Percentiles rank a stretch among this genome's conserved stretches.
Conservation (phyloP, 2,888 invertebrate species). For the Zhengitettix transpicula region DNA sequence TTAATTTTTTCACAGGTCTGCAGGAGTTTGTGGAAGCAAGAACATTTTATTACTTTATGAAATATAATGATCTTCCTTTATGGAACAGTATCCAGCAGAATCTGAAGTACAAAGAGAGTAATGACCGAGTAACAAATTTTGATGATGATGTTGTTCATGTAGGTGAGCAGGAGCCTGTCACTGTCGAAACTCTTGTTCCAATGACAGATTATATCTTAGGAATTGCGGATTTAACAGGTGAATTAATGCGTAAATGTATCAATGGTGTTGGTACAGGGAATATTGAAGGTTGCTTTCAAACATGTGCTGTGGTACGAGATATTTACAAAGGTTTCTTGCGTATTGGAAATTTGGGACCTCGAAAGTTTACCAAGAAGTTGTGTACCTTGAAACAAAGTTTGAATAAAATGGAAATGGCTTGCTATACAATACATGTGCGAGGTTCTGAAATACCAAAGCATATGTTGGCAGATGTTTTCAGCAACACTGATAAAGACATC, state of each 20-base stretch:
- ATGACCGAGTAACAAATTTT: background rate
- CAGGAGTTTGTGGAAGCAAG: conserved; percentile 81
- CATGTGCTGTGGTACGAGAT: conserved; percentile 44
- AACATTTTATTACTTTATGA: conserved; percentile 56
- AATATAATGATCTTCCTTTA: conserved; percentile 37
- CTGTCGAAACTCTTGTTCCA: conserved; percentile 16
- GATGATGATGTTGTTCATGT: background rate
- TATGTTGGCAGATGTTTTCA: conserved; percentile 39
- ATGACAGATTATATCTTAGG: conserved; percentile 53
- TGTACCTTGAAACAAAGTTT: conserved; percentile 56
- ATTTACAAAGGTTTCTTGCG: conserved; percentile 26
- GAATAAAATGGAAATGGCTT: conserved; percentile 66
- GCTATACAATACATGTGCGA: conserved; percentile 61
- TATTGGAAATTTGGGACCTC: conserved; percentile 30
- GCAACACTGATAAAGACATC: conserved; percentile 22
- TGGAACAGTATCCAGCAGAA: conserved; percentile 39
- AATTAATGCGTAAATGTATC: conserved; percentile 78
- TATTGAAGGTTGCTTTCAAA: conserved; percentile 48
- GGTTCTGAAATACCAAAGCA: conserved; percentile 64
- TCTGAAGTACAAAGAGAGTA: conserved; percentile 26
- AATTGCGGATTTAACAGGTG: conserved; percentile 74
- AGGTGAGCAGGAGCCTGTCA: conserved; percentile 1
- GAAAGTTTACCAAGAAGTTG: conserved; percentile 54
- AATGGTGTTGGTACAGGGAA: conserved; percentile 65
- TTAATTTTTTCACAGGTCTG: conserved; percentile 21